Conservation (phyloP, 2,797 vertebrate species). For the Coracias cyanogaster region DNA sequence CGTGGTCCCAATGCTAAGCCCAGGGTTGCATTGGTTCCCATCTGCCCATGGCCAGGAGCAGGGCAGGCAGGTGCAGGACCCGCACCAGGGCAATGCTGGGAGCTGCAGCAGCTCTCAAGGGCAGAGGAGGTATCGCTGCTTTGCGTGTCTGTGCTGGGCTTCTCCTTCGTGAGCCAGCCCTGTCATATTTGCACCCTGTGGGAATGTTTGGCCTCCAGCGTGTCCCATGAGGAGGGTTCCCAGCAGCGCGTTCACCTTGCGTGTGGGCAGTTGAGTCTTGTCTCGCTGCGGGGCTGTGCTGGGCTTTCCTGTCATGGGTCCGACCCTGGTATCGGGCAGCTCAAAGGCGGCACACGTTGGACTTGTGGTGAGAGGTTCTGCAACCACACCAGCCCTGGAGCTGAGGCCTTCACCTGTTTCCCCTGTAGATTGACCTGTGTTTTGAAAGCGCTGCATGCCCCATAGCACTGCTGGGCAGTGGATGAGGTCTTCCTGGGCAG, state of each 20-base stretch:
- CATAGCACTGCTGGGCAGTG: neutral
- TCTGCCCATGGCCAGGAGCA: neutral
- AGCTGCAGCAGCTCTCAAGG: neutral
- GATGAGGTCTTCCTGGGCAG: neutral
- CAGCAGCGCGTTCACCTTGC: fast-evolving
- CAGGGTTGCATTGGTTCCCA: fast-evolving
- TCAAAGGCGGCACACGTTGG: fast-evolving
- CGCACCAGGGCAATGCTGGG: fast-evolving
- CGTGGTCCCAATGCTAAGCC: neutral
- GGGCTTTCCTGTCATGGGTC: fast-evolving
- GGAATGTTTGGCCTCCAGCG: neutral
- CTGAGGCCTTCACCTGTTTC: neutral
- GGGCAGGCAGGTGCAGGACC: neutral
- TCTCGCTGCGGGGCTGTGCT: fast-evolving
- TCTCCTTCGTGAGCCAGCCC: neutral
- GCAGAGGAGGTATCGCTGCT: neutral
- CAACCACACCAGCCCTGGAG: fast-evolving
- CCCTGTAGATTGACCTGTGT: fast-evolving
- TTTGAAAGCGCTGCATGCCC: fast-evolving
- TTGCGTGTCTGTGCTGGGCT: neutral
- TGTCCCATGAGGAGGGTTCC: neutral
- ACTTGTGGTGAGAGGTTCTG: neutral
- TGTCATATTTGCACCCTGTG: neutral
- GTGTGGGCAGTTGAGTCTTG: fast-evolving
- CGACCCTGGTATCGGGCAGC: neutral